Evolutionary conservation across 2,113 vertebrate genomes (phyloP).

Genomic region (Formicarius rufipectus): DNA sequence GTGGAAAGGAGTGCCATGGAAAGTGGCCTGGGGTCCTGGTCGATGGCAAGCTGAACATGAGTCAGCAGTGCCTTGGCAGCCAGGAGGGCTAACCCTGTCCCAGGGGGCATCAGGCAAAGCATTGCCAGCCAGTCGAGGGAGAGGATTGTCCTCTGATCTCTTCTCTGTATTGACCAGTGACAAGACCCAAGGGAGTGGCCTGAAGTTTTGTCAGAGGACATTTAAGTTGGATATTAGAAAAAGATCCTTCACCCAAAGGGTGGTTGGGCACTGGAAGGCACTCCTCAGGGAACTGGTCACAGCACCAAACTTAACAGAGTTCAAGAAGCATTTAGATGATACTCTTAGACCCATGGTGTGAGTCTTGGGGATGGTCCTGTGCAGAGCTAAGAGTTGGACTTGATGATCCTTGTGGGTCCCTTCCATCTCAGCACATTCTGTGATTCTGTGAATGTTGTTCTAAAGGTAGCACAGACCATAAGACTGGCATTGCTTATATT

Average conservation of each 20-base stretch:
- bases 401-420: background rate
- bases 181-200: background rate
- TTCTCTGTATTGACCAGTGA: background rate
- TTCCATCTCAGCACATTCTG: background rate
- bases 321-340: background rate
- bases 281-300: background rate
- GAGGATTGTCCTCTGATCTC: background rate
- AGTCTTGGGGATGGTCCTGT: background rate
- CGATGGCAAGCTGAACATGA: background rate
- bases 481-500: background rate
- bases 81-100: background rate
- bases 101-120: background rate
- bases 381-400: background rate
- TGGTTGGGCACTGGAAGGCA: background rate
- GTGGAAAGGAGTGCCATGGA: background rate
- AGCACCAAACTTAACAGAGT: background rate
- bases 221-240: background rate
- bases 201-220: background rate
- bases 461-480: background rate
- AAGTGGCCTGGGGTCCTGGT: no score
- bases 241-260: background rate
- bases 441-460: background rate
- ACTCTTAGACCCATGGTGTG: background rate
- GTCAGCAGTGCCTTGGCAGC: background rate
- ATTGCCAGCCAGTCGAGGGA: background rate